phyloP scores from a whole-genome alignment of 2,888 invertebrate genomes.

The Acronicta alni region DNA sequence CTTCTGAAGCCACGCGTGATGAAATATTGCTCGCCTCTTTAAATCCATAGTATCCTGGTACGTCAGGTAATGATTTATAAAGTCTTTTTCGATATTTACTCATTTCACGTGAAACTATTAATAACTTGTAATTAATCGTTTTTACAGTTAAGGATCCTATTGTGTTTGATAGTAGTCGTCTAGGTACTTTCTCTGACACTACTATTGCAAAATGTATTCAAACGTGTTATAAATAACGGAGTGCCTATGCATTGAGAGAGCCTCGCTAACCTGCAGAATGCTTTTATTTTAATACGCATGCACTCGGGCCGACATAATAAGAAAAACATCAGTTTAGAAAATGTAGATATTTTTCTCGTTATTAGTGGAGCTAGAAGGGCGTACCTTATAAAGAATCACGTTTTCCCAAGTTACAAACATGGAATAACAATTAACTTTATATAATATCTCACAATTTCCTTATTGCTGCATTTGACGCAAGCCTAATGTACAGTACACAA shows the following conservation, averaged over 20 bases:
- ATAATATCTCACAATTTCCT: constrained; percentile 6
- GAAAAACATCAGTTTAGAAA: too few species aligned
- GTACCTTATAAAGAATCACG: neutral
- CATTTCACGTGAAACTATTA: too few species aligned
- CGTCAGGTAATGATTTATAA: neutral
- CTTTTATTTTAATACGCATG: too few species aligned
- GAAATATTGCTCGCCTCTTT: constrained; percentile 21
- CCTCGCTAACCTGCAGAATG: too few species aligned
- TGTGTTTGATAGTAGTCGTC: too few species aligned
- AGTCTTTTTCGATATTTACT: neutral
- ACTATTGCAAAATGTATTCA: too few species aligned
- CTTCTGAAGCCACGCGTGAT: constrained; percentile 10
- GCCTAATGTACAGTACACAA: neutral
- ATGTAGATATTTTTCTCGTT: neutral
- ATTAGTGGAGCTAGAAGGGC: neutral
- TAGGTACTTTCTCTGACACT: too few species aligned
- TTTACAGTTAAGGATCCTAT: too few species aligned
- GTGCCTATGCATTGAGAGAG: too few species aligned
- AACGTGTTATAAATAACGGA: too few species aligned
- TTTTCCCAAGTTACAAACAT: constrained; percentile 15
- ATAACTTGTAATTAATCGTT: too few species aligned
- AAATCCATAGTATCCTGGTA: constrained; percentile 5
- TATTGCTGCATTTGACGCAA: neutral
- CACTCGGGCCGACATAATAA: too few species aligned
- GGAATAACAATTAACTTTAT: constrained; percentile 11